A percentile compares a stretch with the other conserved stretches of the same genome.
Evolutionary conservation across 2,888 invertebrate genomes (phyloP).

Genomic region (Xiphydria camelus): DNA sequence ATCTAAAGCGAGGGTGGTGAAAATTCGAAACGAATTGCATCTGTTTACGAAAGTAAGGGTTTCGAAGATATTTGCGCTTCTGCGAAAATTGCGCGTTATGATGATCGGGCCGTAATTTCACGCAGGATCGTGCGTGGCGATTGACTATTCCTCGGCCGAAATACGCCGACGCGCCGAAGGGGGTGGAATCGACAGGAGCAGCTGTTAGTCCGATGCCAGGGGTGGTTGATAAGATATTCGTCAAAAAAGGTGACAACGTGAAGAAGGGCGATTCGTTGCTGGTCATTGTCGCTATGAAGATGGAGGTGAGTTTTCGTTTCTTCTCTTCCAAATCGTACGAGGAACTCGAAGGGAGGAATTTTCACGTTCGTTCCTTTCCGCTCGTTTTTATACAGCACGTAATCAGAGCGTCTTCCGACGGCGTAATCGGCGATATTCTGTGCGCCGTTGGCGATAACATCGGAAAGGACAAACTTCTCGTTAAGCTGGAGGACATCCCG

Average conservation of each 20-base stretch:
- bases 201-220: slow-evolving; percentile 95
- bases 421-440: slow-evolving; percentile 72
- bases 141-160: slow-evolving; percentile 67
- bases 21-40: slow-evolving; percentile 63
- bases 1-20: slow-evolving; percentile 63
- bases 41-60: slow-evolving; percentile 66
- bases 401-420: slow-evolving; percentile 81
- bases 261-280: slow-evolving; percentile 87
- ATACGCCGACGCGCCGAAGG: slow-evolving; percentile 59
- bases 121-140: slow-evolving; percentile 73
- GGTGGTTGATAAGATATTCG: slow-evolving; percentile 86
- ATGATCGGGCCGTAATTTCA: too few species aligned
- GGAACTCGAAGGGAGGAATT: neutral
- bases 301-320: slow-evolving; percentile 78
- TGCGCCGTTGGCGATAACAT: slow-evolving; percentile 82
- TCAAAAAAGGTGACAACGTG: slow-evolving; percentile 79
- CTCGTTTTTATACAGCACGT: slow-evolving; percentile 67
- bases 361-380: slow-evolving; percentile 7
- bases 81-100: too few species aligned
- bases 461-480: slow-evolving; percentile 67
- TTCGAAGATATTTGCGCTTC: neutral
- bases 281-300: slow-evolving; percentile 99
- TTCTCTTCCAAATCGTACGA: neutral
- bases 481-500: too few species aligned
- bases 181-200: slow-evolving; percentile 57